Evolutionary conservation across 2,113 vertebrate genomes (phyloP).

Genomic region (Apus apus): DNA sequence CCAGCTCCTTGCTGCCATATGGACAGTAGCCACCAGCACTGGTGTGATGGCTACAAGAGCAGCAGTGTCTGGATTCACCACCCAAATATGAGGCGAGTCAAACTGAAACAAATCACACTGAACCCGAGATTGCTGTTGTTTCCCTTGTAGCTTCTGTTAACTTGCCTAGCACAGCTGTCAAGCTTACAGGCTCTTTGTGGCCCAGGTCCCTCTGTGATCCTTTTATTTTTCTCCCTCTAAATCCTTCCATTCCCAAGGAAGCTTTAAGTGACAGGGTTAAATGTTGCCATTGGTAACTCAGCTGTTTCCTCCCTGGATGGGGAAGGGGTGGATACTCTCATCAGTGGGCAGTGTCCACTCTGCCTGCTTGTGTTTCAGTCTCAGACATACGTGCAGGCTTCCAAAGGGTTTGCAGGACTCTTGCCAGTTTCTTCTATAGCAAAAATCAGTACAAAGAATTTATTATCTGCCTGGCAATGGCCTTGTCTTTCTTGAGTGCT

Average conservation of each 20-base stretch:
- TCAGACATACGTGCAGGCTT: not conserved
- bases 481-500: not conserved
- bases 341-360: not conserved
- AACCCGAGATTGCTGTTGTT: not conserved
- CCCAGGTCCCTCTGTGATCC: not conserved
- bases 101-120: not conserved
- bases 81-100: not conserved
- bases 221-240: not conserved
- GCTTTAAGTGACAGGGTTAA: not conserved
- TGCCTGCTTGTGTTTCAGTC: not conserved
- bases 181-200: not conserved
- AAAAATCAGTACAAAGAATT: not conserved
- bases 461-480: not conserved
- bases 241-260: not conserved
- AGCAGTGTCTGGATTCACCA: not conserved
- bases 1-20: not conserved
- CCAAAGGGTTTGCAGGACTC: not conserved
- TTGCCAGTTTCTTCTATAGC: not conserved
- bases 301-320: accelerated
- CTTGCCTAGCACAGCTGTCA: not conserved
- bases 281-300: not conserved
- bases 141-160: not conserved
- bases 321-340: not conserved
- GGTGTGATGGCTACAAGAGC: not conserved
- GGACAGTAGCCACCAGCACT: not conserved